Evolutionary conservation across 2,797 vertebrate genomes (phyloP), one percentile per base, ranked within the genome.

Genomic region (Chaetodon trifasciatus): DNA sequence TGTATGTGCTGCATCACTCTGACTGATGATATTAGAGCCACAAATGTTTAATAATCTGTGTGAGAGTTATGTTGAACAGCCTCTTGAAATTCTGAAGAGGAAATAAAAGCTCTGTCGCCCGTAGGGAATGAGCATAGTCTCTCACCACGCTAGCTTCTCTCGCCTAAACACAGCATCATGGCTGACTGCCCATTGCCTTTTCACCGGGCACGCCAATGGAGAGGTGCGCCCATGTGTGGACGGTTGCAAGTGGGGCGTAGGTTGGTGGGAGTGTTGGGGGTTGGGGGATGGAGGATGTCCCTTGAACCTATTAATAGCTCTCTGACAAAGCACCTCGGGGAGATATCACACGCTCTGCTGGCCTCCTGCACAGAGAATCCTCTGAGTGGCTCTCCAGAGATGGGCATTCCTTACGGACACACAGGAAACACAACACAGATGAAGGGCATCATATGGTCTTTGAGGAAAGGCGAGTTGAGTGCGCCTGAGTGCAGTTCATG

Each of bases 251-350:
- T 66, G 52, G 76, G 85, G 62, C 46, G 75, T 75, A 65, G 73
- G 82, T 88, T 80, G 86, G 81, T 90, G 83, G 87, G 88, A 86
- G 89, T 77, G 76, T 70, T 79, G 68, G 82, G 57, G 62, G 72
- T 70, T 79, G 68, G 82, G 57, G 62, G 72, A 62, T 83, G 83
- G 83, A 86, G 84, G 89, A 89, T 85, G 90, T 89, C 87, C 93
- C 92, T 88, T 93, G 90, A 93, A 92, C 88, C 93, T 95, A 95
- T 93, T 92, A 94, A 93, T 94, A 93, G 91, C 82, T 81, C 78
- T 86, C 76, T 86, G 83, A 90, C 87, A 91, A 89, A 92, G 86
- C 81, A 90, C 91, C 91, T 89, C 70, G 7, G 86, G 90, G 92
- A 92, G 69, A 89, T 85, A 94, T 95, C 90, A 90, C 91, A 94